Evolutionary conservation across 2,797 vertebrate species (phyloP).

Genomic region (Sebastiscus tertius): DNA sequence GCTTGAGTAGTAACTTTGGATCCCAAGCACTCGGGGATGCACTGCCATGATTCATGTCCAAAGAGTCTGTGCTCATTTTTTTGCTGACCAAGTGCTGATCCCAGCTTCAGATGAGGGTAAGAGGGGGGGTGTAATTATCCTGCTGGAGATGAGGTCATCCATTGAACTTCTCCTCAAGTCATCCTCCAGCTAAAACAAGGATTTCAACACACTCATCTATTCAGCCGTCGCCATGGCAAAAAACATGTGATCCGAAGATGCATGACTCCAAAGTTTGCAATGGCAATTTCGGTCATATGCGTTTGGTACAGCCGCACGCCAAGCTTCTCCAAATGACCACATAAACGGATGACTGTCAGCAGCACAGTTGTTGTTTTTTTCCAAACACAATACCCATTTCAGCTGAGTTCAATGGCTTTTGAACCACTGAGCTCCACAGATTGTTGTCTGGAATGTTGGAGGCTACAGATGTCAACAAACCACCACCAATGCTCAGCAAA

Average conservation of each 20-base stretch:
- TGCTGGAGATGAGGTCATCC: conserved; percentile 47
- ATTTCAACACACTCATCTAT: conserved; percentile 36
- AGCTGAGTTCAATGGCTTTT: conserved; percentile 35
- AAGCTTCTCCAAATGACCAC: conserved; percentile 44
- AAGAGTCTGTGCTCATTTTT: conserved; percentile 1
- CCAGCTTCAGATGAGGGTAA: conserved; percentile 7
- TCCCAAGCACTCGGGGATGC: neutral
- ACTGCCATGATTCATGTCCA: conserved; percentile 9
- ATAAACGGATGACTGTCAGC: conserved; percentile 39
- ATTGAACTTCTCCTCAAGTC: conserved; percentile 10
- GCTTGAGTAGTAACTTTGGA: conserved; percentile 12
- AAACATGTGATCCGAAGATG: conserved; percentile 51
- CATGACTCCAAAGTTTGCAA: conserved; percentile 32
- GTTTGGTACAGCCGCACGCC: neutral
- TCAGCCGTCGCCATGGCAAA: neutral
- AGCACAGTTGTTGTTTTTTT: conserved; percentile 5
- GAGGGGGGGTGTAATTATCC: conserved; percentile 21
- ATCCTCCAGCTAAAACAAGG: neutral
- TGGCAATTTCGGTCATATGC: conserved; percentile 44
- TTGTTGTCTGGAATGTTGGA: conserved; percentile 7
- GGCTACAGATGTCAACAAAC: conserved; percentile 47
- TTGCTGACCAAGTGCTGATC: conserved; percentile 56
- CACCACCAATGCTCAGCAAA: conserved; percentile 33
- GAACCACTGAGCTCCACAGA: conserved; percentile 1
- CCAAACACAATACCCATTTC: conserved; percentile 26